A percentile compares a stretch with the other conserved stretches of the same genome.
These are phyloP conservation scores for Hipposideros larvatus DNA, from an alignment of 2,797 vertebrate species.

Conservation along the genomic window DNA sequence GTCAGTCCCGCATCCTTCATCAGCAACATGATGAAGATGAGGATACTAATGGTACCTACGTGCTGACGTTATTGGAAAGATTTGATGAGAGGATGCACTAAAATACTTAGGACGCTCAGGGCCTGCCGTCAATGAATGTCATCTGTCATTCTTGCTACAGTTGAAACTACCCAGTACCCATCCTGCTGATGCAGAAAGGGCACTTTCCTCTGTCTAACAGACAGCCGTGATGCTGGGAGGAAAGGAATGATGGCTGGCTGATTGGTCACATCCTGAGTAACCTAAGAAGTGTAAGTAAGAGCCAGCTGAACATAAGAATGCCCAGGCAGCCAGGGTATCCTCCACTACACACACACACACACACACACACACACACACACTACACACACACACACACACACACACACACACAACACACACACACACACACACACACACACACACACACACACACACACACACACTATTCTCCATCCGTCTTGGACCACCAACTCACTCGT, in stretches of 20 bases:
- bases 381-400: too few relatives aligned
- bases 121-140: background rate
- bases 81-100: background rate
- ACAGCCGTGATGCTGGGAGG: background rate
- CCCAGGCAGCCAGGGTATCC: background rate
- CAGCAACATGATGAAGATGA: background rate
- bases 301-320: background rate
- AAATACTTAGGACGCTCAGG: background rate
- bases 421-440: too few relatives aligned
- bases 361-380: too few relatives aligned
- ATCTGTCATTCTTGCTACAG: background rate
- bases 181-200: background rate
- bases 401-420: too few relatives aligned
- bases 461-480: background rate
- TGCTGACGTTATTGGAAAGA: background rate
- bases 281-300: background rate
- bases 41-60: fast-evolving
- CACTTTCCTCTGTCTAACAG: background rate
- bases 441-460: too few relatives aligned
- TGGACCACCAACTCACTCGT: background rate
- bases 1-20: background rate
- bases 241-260: background rate
- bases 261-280: background rate
- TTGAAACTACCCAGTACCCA: background rate
- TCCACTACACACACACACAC: background rate